Evolutionary conservation across 1,140 invertebrate genomes (phyloP).

Genomic region (Yoshiicerus persimilis): DNA sequence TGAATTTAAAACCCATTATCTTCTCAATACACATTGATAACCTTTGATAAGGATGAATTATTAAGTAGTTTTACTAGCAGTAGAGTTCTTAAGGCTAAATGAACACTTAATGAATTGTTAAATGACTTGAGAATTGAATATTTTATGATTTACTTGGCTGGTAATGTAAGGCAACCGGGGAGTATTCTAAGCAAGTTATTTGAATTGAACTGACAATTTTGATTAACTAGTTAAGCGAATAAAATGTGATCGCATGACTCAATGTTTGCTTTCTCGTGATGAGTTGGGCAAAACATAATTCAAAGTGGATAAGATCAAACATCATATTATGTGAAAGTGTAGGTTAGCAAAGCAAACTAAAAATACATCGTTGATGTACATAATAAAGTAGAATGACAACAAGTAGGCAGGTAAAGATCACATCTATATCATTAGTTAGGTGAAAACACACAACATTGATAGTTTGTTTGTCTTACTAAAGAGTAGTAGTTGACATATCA

Average conservation of each 20-base stretch:
- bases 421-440: not conserved
- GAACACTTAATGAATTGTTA: too few relatives aligned
- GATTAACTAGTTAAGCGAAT: not conserved
- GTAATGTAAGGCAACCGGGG: not conserved
- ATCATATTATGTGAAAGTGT: not conserved
- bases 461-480: not conserved
- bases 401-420: not conserved
- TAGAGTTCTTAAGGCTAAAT: too few relatives aligned
- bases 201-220: not conserved
- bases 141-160: not conserved
- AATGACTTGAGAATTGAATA: not conserved
- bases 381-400: not conserved
- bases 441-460: not conserved
- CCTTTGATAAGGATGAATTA: too few relatives aligned
- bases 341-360: not conserved
- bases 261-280: not conserved
- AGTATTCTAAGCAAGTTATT: not conserved
- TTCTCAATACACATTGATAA: too few relatives aligned
- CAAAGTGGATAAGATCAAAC: not conserved
- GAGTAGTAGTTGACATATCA: not conserved
- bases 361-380: not conserved
- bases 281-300: not conserved
- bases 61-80: too few relatives aligned
- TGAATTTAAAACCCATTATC: too few relatives aligned
- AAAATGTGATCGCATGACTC: not conserved